A percentile compares a stretch with the other conserved stretches of the same genome.
These are phyloP conservation scores for Lanistes nyassanus DNA, from an alignment of 1,140 invertebrate species.

Conservation along the genomic window DNA sequence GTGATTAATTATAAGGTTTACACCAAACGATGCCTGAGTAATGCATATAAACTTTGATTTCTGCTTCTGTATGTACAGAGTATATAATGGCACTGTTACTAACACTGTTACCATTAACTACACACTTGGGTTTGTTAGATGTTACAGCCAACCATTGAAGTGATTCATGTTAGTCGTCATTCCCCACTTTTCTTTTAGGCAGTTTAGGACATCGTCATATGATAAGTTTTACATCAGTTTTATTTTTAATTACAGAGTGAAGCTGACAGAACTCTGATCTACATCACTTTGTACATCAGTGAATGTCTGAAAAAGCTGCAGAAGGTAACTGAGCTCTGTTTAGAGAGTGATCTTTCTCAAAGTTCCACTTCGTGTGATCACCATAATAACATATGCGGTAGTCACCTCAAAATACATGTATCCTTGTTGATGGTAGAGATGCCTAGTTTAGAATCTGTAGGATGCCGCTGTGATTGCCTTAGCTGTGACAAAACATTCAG, in stretches of 20 bases:
- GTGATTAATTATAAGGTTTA: too few species aligned
- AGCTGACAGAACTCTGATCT: conserved; percentile 95
- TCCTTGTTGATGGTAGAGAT: too few species aligned
- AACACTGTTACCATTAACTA: neutral
- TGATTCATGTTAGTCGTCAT: neutral
- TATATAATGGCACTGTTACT: too few species aligned
- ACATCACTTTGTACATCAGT: conserved; percentile 98
- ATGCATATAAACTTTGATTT: too few species aligned
- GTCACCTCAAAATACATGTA: too few species aligned
- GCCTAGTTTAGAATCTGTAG: too few species aligned
- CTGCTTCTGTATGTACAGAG: too few species aligned
- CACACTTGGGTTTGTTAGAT: neutral
- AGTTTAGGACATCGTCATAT: neutral
- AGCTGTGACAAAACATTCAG: too few species aligned
- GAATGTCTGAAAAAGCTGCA: conserved; percentile 97
- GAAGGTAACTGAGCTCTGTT: conserved; percentile 75
- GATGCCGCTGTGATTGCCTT: too few species aligned
- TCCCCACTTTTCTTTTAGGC: neutral
- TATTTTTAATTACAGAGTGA: conserved; percentile 78
- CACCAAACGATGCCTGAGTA: too few species aligned
- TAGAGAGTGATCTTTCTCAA: neutral
- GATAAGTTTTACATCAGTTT: neutral
- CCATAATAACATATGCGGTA: too few species aligned
- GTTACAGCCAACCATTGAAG: neutral
- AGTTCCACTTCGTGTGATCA: too few species aligned